phyloP scores from a whole-genome alignment of 1,140 invertebrate species.

The Nixonia krombeini region DNA sequence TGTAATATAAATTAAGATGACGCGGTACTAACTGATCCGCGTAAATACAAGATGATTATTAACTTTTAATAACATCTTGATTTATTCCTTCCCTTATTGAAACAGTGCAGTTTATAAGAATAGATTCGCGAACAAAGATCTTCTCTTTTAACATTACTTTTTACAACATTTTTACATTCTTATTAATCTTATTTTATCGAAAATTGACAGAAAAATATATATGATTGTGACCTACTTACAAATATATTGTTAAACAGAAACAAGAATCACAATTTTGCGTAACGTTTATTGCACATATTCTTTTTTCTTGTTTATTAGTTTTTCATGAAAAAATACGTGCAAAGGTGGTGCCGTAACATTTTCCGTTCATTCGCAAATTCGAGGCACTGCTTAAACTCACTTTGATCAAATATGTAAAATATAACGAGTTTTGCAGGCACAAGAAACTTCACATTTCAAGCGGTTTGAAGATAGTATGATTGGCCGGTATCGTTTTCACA shows the following conservation, averaged over 20 bases:
- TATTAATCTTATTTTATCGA: not conserved
- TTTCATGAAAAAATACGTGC: not conserved
- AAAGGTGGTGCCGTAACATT: not conserved
- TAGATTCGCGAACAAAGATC: not conserved
- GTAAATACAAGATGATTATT: no score
- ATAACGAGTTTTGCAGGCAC: constrained; percentile 44
- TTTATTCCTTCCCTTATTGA: no score
- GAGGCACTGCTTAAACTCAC: constrained; percentile 16
- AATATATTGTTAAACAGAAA: not conserved
- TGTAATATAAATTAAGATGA: no score
- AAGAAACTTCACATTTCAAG: constrained; percentile 50
- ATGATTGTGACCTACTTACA: not conserved
- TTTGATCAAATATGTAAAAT: constrained; percentile 48
- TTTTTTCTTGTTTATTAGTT: not conserved
- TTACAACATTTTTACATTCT: not conserved
- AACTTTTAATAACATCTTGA: no score
- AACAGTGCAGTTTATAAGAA: not conserved
- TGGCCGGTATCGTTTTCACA: constrained; percentile 21
- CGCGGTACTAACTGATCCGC: no score
- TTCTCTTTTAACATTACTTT: not conserved
- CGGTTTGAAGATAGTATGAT: constrained; percentile 43
- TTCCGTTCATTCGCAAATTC: not conserved
- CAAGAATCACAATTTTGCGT: not conserved
- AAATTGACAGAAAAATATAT: constrained; percentile 3
- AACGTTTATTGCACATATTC: not conserved